Percentiles rank a stretch among this genome's conserved stretches.
These are phyloP conservation scores for Tenebrio molitor DNA, from an alignment of 1,140 invertebrate genomes.

Conservation along the genomic window DNA sequence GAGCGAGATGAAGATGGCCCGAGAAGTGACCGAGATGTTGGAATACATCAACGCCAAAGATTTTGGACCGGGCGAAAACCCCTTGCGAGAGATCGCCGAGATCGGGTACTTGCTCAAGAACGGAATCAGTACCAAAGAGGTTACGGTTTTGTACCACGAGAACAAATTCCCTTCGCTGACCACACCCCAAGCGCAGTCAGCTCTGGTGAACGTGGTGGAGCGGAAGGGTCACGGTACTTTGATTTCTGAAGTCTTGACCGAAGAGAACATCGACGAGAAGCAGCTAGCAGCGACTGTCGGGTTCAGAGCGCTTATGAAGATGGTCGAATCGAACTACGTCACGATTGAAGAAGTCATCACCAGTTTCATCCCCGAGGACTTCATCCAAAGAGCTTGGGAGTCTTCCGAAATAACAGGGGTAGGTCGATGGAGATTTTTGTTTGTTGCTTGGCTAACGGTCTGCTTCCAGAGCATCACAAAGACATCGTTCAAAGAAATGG, in stretches of 20 bases:
- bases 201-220: slow-evolving; percentile 85
- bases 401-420: slow-evolving; percentile 77
- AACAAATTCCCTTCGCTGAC: slow-evolving; percentile 83
- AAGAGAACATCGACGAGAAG: slow-evolving; percentile 83
- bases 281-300: slow-evolving; percentile 82
- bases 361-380: slow-evolving; percentile 85
- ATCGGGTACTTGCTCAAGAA: slow-evolving; percentile 82
- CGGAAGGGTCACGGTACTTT: slow-evolving; percentile 83
- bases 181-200: slow-evolving; percentile 83
- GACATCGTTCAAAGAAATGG: slow-evolving; percentile 53
- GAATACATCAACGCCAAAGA: slow-evolving; percentile 81
- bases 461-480: slow-evolving; percentile 53
- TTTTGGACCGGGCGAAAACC: slow-evolving; percentile 83
- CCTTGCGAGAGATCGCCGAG: slow-evolving; percentile 83
- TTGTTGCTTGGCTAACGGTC: neutral
- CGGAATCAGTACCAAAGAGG: slow-evolving; percentile 82
- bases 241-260: slow-evolving; percentile 83
- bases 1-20: slow-evolving; percentile 74
- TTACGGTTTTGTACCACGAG: slow-evolving; percentile 82
- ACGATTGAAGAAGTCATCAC: slow-evolving; percentile 87
- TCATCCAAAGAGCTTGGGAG: slow-evolving; percentile 83
- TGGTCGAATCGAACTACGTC: slow-evolving; percentile 84
- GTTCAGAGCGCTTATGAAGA: slow-evolving; percentile 86
- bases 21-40: slow-evolving; percentile 81
- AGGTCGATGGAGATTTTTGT: slow-evolving; percentile 45